A percentile compares a stretch with the other conserved stretches of the same genome.
These are phyloP conservation scores for Tapirus indicus DNA, from an alignment of 2,797 vertebrate genomes.

Conservation along the genomic window DNA sequence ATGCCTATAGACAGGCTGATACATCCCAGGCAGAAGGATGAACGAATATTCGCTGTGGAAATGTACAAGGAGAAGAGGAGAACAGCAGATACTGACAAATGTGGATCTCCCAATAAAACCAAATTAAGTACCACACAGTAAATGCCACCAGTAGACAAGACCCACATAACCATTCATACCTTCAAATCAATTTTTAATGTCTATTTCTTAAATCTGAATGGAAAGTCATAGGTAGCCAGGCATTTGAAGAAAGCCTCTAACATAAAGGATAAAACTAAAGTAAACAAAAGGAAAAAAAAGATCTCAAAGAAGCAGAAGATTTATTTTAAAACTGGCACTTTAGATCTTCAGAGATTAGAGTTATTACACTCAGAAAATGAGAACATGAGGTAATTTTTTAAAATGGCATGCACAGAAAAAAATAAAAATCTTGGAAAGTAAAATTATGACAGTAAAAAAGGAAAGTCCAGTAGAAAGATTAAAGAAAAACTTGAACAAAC, in stretches of 20 bases:
- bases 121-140: not conserved
- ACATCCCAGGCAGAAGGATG: not conserved
- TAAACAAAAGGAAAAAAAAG: not conserved
- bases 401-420: not conserved
- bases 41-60: not conserved
- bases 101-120: not conserved
- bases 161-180: rapidly evolving
- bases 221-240: not conserved
- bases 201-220: not conserved
- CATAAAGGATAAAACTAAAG: not conserved
- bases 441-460: conserved; percentile 37
- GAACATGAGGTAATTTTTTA: not conserved
- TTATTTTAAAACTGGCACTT: not conserved
- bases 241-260: not conserved
- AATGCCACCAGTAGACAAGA: not conserved
- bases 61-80: not conserved
- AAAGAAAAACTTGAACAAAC: conserved; percentile 6
- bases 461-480: not conserved
- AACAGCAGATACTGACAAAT: not conserved
- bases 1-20: not conserved
- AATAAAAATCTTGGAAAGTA: not conserved
- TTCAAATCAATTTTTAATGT: not conserved
- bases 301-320: not conserved
- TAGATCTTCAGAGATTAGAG: not conserved
- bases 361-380: conserved; percentile 40